phyloP scores from a whole-genome alignment of 2,113 vertebrate genomes.

The Spermophilus dauricus region DNA sequence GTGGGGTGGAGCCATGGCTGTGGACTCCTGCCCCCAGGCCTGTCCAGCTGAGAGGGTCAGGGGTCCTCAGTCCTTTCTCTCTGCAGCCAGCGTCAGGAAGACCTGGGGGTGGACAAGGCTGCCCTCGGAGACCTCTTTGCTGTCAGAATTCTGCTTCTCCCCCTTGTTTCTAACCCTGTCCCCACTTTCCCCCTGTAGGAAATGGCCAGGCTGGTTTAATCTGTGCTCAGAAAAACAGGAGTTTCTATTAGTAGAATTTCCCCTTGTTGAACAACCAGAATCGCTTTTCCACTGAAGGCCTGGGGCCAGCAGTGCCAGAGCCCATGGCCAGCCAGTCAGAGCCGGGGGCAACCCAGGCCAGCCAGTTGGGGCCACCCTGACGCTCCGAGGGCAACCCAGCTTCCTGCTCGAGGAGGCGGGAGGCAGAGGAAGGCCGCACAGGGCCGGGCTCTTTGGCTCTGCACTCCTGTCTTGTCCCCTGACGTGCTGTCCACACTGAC shows the following conservation, averaged over 20 bases:
- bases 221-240: constrained; percentile 49
- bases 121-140: background rate
- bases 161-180: background rate
- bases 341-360: background rate
- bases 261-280: background rate
- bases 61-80: background rate
- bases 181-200: background rate
- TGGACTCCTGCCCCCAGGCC: background rate
- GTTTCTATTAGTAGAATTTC: constrained; percentile 4
- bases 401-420: background rate
- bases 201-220: constrained; percentile 55
- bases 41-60: too few relatives aligned
- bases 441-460: too few relatives aligned
- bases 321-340: too few relatives aligned
- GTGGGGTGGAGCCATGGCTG: too few relatives aligned
- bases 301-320: constrained; percentile 49
- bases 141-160: background rate
- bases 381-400: constrained; percentile 48
- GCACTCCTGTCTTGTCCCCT: too few relatives aligned
- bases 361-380: constrained; percentile 54
- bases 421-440: too few relatives aligned
- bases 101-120: background rate
- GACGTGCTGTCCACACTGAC: background rate
- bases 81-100: too few relatives aligned
- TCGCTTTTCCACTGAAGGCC: constrained; percentile 54